Conservation (phyloP, 2,797 vertebrate species). For the Channallabes apus region DNA sequence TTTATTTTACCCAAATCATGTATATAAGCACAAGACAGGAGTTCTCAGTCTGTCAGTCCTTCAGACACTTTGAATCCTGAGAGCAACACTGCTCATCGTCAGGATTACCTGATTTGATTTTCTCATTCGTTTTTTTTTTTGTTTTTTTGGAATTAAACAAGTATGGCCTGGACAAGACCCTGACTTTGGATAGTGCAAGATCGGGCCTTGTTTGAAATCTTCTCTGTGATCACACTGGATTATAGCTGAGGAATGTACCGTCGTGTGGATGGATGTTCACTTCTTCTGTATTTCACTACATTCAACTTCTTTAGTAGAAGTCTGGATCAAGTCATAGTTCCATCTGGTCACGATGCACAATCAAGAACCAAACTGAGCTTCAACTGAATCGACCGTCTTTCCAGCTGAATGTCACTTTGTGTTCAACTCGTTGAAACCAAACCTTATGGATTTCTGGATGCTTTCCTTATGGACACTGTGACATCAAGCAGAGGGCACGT, state of each 20-base stretch:
- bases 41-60: constrained; percentile 15
- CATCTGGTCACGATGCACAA: not conserved
- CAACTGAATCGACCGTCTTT: not conserved
- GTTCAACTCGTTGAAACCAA: not conserved
- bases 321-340: not conserved
- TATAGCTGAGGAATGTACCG: not conserved
- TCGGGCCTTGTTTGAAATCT: not conserved
- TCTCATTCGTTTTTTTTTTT: not conserved
- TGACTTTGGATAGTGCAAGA: not conserved
- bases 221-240: not conserved
- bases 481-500: not conserved
- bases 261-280: no score
- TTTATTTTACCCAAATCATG: constrained; percentile 64
- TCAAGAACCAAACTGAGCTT: not conserved
- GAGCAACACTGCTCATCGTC: constrained; percentile 1
- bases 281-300: not conserved
- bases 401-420: not conserved
- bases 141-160: constrained; percentile 5
- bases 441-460: not conserved
- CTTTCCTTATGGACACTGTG: not conserved
- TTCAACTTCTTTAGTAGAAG: not conserved
- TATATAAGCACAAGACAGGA: constrained; percentile 61
- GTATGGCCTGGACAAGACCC: not conserved
- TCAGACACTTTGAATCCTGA: constrained; percentile 25
- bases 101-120: not conserved